A percentile compares a stretch with the other conserved stretches of the same genome.
These are phyloP conservation scores for Drosophila bocqueti DNA, from an alignment of 1,140 invertebrate genomes.

Conservation along the genomic window DNA sequence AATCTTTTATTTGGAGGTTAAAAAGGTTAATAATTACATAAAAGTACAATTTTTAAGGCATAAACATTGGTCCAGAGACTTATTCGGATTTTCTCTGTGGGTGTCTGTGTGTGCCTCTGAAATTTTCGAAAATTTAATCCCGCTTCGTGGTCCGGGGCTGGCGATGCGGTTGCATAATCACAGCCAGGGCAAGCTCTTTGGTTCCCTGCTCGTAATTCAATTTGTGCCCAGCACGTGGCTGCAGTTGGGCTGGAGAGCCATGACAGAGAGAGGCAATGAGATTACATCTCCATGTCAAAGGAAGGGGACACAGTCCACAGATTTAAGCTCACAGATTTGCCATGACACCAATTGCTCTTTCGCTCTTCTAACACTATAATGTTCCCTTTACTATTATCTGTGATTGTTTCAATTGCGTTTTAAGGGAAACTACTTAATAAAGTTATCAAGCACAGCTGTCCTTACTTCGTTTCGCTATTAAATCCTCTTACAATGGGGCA, in stretches of 20 bases:
- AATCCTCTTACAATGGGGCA: background rate
- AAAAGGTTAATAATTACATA: background rate
- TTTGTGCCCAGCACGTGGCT: background rate
- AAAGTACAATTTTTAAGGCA: background rate
- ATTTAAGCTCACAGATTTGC: background rate
- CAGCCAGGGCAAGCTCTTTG: conserved; percentile 1
- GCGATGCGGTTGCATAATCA: conserved; percentile 22
- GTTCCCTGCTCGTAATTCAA: conserved; percentile 16
- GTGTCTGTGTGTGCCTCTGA: background rate
- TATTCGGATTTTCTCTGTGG: background rate
- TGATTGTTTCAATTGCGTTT: background rate
- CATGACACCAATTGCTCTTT: too few species aligned
- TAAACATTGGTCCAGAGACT: background rate
- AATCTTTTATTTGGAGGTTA: background rate
- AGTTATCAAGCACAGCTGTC: background rate
- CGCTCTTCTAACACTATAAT: background rate
- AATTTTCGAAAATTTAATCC: conserved; percentile 13
- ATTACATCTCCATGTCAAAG: background rate
- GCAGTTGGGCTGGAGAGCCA: too few species aligned
- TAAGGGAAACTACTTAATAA: background rate
- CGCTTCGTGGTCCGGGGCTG: background rate
- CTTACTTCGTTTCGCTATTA: background rate
- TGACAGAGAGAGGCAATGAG: background rate
- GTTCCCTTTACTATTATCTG: background rate
- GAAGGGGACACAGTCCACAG: too few species aligned